These are phyloP conservation scores for Ceyx erithaca DNA, from an alignment of 2,797 vertebrate genomes.

Conservation along the genomic window DNA sequence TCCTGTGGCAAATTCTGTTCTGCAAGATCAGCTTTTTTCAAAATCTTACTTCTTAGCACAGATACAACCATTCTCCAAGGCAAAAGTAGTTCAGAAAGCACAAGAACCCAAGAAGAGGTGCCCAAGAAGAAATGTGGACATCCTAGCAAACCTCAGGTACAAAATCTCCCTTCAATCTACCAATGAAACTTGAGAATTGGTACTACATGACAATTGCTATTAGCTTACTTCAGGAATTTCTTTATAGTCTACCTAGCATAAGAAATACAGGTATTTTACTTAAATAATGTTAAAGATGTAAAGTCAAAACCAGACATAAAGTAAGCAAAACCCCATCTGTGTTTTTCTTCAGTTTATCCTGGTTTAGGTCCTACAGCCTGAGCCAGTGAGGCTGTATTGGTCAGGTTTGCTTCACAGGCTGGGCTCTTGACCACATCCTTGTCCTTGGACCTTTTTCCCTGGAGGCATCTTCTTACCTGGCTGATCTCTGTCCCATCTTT, in stretches of 20 bases:
- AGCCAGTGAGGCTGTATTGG: background rate
- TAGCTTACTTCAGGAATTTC: background rate
- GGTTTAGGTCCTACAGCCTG: background rate
- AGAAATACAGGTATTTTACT: background rate
- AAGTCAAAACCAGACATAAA: background rate
- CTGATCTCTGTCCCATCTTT: background rate
- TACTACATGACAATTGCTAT: background rate
- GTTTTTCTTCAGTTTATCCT: background rate
- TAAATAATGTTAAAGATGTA: background rate
- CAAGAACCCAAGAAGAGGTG: background rate
- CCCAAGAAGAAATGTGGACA: background rate
- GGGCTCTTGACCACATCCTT: background rate
- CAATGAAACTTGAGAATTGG: background rate
- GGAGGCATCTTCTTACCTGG: background rate
- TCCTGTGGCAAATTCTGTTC: background rate
- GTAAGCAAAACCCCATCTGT: background rate
- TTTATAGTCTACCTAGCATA: background rate
- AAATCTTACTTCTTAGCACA: background rate
- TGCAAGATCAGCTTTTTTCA: background rate
- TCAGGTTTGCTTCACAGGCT: background rate
- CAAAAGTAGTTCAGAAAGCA: background rate
- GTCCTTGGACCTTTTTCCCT: background rate
- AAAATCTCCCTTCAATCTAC: background rate
- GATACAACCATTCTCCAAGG: background rate
- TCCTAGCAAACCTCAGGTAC: background rate